Evolutionary conservation across 2,888 invertebrate species (phyloP).

Genomic region (Cerceris ruficornis): DNA sequence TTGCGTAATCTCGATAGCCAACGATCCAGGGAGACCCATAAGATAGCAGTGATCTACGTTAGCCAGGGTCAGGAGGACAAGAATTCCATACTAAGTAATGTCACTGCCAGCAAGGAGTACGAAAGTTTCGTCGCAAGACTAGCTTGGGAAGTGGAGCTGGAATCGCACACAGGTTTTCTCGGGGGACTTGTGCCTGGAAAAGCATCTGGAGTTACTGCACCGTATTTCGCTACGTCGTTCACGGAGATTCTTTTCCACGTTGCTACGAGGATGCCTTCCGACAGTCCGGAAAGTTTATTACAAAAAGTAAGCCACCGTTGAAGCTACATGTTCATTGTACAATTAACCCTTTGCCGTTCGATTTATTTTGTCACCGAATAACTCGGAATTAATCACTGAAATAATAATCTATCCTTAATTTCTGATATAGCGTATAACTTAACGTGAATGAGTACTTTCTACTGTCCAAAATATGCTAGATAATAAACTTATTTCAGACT

Average conservation of each 20-base stretch:
- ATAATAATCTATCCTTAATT: too few species aligned
- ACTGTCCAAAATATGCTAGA: neutral
- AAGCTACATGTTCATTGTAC: neutral
- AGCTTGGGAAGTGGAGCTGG: conserved; percentile 94
- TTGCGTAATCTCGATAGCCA: conserved; percentile 96
- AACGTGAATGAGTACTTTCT: too few species aligned
- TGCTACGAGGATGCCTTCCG: conserved; percentile 97
- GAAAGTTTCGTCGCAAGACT: conserved; percentile 91
- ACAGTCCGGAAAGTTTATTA: conserved; percentile 92
- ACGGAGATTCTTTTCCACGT: conserved; percentile 98
- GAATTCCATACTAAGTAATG: conserved; percentile 95
- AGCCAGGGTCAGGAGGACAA: conserved; percentile 99
- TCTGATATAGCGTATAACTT: too few species aligned
- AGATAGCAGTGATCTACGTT: conserved; percentile 98
- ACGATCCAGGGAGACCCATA: conserved; percentile 95
- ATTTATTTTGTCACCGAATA: too few species aligned
- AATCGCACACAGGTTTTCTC: conserved; percentile 96
- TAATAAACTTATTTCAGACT: conserved; percentile 84
- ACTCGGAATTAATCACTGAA: too few species aligned
- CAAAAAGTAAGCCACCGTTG: conserved; percentile 86
- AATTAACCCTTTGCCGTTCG: neutral
- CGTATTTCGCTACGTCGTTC: conserved; percentile 96
- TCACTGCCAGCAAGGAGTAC: conserved; percentile 95
- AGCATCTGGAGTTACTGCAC: conserved; percentile 95
- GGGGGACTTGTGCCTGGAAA: conserved; percentile 96